Conservation (phyloP, 2,888 invertebrate species). For the Melieria picta region DNA sequence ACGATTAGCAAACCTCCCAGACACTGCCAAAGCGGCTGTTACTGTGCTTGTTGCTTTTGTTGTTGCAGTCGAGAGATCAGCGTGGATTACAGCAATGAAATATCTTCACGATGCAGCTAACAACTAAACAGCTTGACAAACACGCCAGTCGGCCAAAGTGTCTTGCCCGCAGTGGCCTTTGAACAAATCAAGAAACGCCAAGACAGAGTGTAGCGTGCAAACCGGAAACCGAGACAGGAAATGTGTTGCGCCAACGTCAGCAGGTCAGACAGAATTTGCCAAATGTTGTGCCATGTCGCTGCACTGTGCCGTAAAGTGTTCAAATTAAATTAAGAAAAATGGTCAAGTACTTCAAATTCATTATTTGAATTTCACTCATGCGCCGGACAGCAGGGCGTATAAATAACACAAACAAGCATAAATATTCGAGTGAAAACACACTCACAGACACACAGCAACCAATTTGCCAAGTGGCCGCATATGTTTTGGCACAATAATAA, state of each 20-base stretch:
- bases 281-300: no score
- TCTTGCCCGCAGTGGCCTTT: not conserved
- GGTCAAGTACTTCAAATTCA: no score
- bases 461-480: conserved; percentile 2
- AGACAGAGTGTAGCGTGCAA: conserved; percentile 6
- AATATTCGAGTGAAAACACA: not conserved
- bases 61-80: not conserved
- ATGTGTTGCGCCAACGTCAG: conserved; percentile 21
- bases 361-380: no score
- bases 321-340: not conserved
- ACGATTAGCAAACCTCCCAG: no score
- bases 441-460: not conserved
- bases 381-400: conserved; percentile 10
- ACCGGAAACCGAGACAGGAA: conserved; percentile 25
- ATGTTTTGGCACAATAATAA: not conserved
- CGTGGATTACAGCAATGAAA: conserved; percentile 22
- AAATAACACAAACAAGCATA: not conserved
- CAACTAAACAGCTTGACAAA: conserved; percentile 45
- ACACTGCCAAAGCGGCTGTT: no score
- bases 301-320: not conserved
- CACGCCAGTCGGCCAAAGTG: conserved; percentile 23
- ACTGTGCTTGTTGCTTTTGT: no score
- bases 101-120: conserved; percentile 33
- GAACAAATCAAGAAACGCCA: not conserved
- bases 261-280: conserved; percentile 14